Evolutionary conservation across 2,113 vertebrate species (phyloP).

Genomic region (Microtus pennsylvanicus): DNA sequence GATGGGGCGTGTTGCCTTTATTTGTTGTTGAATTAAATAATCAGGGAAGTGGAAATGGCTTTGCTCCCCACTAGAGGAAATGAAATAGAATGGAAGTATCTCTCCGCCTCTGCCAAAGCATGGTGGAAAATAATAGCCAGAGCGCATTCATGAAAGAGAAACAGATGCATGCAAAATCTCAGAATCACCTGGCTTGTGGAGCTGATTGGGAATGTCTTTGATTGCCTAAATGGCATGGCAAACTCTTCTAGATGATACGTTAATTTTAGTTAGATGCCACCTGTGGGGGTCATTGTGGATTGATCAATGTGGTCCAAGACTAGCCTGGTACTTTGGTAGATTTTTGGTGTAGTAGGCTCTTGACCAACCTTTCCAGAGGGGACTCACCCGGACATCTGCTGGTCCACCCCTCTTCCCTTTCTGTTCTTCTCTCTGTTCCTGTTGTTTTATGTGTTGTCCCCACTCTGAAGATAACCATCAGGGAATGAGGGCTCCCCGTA

Average conservation of each 20-base stretch:
- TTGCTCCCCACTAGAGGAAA: constrained; percentile 64
- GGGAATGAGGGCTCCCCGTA: not conserved
- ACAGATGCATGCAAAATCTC: not conserved
- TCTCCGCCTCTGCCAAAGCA: constrained; percentile 37
- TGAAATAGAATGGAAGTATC: not conserved
- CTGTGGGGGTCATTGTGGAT: not conserved
- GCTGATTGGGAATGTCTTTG: not conserved
- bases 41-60: constrained; percentile 74
- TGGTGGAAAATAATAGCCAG: constrained; percentile 58
- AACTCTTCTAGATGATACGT: not conserved
- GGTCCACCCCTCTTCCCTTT: constrained; percentile 46
- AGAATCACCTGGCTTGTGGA: not conserved
- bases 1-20: not conserved
- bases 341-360: not conserved
- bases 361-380: not conserved
- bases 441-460: not conserved
- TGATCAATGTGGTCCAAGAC: not conserved
- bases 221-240: constrained; percentile 14
- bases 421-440: constrained; percentile 19
- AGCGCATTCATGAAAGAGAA: constrained; percentile 20
- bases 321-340: not conserved
- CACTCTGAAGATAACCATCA: constrained; percentile 19
- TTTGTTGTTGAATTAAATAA: constrained; percentile 38
- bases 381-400: not conserved
- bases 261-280: not conserved